Conservation (phyloP, 2,113 vertebrate species). For the Albula glossodonta region DNA sequence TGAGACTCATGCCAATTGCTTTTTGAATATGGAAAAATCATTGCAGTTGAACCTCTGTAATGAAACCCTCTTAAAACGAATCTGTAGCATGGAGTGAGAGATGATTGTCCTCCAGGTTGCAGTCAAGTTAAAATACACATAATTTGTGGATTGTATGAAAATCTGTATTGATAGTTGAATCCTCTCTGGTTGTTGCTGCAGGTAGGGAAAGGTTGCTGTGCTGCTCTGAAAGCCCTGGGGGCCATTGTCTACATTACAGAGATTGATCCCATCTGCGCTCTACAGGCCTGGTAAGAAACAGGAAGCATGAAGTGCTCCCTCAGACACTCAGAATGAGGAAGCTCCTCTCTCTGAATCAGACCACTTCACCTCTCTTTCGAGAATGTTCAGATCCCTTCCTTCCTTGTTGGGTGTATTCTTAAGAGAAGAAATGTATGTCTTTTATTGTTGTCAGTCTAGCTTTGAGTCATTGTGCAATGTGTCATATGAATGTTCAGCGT, state of each 20-base stretch:
- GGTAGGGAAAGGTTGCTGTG: constrained; percentile 98
- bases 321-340: background rate
- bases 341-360: background rate
- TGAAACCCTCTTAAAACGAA: background rate
- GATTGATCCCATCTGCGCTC: constrained; percentile 97
- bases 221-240: constrained; percentile 93
- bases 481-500: background rate
- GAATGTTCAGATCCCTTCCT: background rate
- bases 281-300: constrained; percentile 90
- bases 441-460: background rate
- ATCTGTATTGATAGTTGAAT: background rate
- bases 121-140: background rate
- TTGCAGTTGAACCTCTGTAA: background rate
- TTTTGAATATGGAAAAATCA: background rate
- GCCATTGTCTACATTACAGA: constrained; percentile 95
- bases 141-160: background rate
- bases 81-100: background rate
- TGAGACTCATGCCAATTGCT: constrained; percentile 1
- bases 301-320: background rate
- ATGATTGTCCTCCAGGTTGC: too few relatives aligned
- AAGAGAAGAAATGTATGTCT: background rate
- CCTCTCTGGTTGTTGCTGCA: constrained; percentile 42
- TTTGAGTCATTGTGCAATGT: background rate
- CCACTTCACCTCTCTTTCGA: background rate
- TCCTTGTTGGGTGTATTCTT: background rate